Evolutionary conservation across 2,888 invertebrate genomes (phyloP).

Genomic region (Pseudococcus jackbeardsleyi): DNA sequence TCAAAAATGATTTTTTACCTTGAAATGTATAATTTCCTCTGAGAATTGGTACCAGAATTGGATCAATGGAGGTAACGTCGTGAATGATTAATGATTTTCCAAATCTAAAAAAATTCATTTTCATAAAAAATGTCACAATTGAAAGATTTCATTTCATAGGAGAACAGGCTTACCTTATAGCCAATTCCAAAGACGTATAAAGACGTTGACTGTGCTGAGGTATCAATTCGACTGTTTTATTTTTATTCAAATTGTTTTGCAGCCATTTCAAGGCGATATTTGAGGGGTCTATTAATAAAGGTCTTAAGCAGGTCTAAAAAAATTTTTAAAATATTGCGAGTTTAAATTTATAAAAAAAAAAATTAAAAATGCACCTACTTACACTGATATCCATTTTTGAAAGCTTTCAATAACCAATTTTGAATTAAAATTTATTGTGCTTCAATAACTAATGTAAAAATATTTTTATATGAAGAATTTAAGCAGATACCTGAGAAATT

Average conservation of each 20-base stretch:
- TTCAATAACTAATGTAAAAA: neutral
- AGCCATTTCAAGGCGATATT: slow-evolving; percentile 88
- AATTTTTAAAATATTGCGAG: neutral
- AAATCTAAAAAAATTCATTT: slow-evolving; percentile 75
- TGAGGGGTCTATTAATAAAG: slow-evolving; percentile 91
- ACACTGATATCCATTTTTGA: slow-evolving; percentile 50
- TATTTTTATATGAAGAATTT: neutral
- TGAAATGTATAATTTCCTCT: slow-evolving; percentile 76
- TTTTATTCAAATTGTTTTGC: slow-evolving; percentile 76
- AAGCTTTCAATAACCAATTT: slow-evolving; percentile 12
- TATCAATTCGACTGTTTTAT: slow-evolving; percentile 80
- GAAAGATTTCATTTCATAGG: neutral
- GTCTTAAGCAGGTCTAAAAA: slow-evolving; percentile 69
- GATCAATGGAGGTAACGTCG: slow-evolving; percentile 77
- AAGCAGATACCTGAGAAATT: slow-evolving; percentile 77
- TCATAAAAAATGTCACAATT: neutral
- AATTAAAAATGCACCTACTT: slow-evolving; percentile 25
- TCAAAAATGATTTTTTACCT: slow-evolving; percentile 69
- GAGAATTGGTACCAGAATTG: slow-evolving; percentile 76
- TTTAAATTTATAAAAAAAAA: neutral
- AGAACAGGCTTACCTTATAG: slow-evolving; percentile 74
- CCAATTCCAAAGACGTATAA: slow-evolving; percentile 81
- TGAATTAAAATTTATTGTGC: neutral
- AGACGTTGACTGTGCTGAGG: slow-evolving; percentile 84
- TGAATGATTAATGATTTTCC: slow-evolving; percentile 91